These are phyloP conservation scores for Plumapathes pennacea DNA, from an alignment of 92 coral and sea anemone genomes.

Conservation along the genomic window DNA sequence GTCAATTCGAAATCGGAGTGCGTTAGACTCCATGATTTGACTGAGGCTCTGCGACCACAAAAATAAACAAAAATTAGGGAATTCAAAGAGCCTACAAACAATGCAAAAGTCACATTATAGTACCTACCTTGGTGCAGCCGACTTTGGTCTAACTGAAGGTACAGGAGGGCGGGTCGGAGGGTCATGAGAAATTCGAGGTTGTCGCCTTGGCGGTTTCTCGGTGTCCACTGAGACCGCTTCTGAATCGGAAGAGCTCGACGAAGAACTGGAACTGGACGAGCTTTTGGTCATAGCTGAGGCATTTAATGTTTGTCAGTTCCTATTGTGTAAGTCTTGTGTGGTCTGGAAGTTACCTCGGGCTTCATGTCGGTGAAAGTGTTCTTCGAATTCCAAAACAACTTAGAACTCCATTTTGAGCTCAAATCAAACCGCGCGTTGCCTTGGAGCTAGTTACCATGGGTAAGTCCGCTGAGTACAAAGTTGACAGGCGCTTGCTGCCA, in stretches of 20 bases:
- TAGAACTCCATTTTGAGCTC: conserved; percentile 74
- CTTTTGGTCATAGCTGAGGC: conserved; percentile 37
- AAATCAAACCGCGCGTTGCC: conserved; percentile 79
- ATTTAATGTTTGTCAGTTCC: conserved; percentile 20
- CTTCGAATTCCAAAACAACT: conserved; percentile 48
- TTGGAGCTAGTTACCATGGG: conserved; percentile 44
- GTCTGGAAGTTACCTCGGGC: too few relatives aligned
- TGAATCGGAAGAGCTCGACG: conserved; percentile 53
- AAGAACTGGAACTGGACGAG: conserved; percentile 71
- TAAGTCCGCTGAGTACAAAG: conserved; percentile 27
- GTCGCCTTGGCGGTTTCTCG: too few relatives aligned
- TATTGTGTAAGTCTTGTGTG: conserved; percentile 10
- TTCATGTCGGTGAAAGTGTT: conserved; percentile 9
- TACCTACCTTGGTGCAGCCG: background rate
- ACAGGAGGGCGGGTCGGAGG: too few relatives aligned
- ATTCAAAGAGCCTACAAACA: background rate
- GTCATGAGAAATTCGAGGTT: too few relatives aligned
- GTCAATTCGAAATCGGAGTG: conserved; percentile 74
- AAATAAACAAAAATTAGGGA: background rate
- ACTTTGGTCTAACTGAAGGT: too few relatives aligned
- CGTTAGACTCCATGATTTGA: conserved; percentile 71
- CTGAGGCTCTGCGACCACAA: conserved; percentile 34
- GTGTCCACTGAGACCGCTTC: conserved; percentile 27
- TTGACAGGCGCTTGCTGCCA: background rate
- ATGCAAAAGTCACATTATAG: background rate